These are phyloP conservation scores for Drosophila funebris DNA, from an alignment of 1,140 invertebrate species.

Conservation along the genomic window DNA sequence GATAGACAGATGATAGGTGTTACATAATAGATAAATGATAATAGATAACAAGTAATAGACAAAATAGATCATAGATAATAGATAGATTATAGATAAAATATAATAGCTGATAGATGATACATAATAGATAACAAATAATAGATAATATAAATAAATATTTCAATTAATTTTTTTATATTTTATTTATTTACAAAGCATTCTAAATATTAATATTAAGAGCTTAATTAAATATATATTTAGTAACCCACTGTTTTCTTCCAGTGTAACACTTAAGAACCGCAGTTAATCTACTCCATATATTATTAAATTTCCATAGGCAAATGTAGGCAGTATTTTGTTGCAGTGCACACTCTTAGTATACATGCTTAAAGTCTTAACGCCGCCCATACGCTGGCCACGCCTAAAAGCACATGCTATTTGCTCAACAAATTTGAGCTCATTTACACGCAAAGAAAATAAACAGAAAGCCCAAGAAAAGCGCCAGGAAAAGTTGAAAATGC, in stretches of 20 bases:
- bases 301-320: neutral
- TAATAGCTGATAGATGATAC: no score
- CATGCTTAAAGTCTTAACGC: neutral
- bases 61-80: no score
- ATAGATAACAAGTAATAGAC: no score
- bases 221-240: neutral
- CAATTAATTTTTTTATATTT: neutral
- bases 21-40: no score
- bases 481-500: slow-evolving; percentile 24
- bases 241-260: neutral
- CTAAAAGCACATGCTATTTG: slow-evolving; percentile 55
- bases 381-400: neutral
- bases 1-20: no score
- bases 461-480: slow-evolving; percentile 6
- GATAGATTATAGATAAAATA: no score
- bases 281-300: slow-evolving; percentile 9
- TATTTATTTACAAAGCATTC: no score
- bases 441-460: slow-evolving; percentile 61
- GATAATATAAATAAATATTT: neutral
- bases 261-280: neutral
- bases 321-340: neutral
- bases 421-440: slow-evolving; percentile 75
- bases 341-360: slow-evolving; percentile 12
- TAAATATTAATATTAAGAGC: no score
- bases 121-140: no score